Evolutionary conservation across 2,797 vertebrate species (phyloP), one percentile per base, ranked within the genome.

Genomic region (Meda fulgida): DNA sequence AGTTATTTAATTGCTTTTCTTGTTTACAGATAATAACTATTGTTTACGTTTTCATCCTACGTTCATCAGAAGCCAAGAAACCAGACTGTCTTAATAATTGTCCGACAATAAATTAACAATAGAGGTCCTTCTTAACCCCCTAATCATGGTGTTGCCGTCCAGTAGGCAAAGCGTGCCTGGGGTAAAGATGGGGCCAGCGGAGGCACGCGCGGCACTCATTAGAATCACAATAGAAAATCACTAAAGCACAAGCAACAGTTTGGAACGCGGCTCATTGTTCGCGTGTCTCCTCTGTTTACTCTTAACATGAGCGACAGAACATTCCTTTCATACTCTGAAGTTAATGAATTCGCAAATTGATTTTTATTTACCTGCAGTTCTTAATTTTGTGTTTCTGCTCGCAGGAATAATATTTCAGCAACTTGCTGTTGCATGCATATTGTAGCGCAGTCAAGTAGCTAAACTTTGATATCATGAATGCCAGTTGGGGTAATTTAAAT

Each of bases 151-250:
- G 81, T 58, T 31, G 83, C 65, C 48, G 34, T 71, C 23, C 80
- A 63, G 38, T 70, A 67, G 81, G 29, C 53, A 90, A 90, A 92
- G 93, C 87, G 90, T 93, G 94, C 90, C 92, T 66, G 87, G 83
- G 81, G 69, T 83, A 77, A 87, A 58, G 82, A 87, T 85, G 86
- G 87, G 84, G 80, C 72, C 89, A 91, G 92, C 92, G 76, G 92
- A 94, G 93, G 92, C 94, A 95, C 94, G 94, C 91, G 94, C 88
- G 88, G 84, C 31, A 4, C 83, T 92, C 80, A 93, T 95, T 95
- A 92, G 3, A 89, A 94, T 95, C 46, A 94, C 89, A 94, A 94
- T 87, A 80, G 85, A 81, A 81, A 87, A 81, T 83, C 85, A 85
- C 82, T 83, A 88, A 85, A 88, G 89, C 53, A 89, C 79, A 84